Base-by-base conservation (phyloP, 2,888 invertebrate species). In the Andrena bucephala region DNA sequence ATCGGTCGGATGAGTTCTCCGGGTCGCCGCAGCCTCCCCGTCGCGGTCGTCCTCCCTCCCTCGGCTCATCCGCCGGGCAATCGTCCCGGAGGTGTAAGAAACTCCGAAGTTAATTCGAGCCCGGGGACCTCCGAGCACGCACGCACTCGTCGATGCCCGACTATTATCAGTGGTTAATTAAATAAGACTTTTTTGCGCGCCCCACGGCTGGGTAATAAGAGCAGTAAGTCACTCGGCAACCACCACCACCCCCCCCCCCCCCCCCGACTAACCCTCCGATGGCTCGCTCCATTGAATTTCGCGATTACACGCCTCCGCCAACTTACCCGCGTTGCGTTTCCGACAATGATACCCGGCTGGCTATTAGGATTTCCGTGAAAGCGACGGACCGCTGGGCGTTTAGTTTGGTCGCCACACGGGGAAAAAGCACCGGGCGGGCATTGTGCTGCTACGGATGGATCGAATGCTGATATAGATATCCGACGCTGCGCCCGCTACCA, bases 1-100 rank as follows among this genome's bases (percentile, higher is more conserved):
- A 92, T 91, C 89, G 84, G 88, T 81, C 73, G 80, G 88, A 91
- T 88, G 89, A 90, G 84, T 88, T 81, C 85, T 63, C 60, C 63
- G 52, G 62, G 50, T 31, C 29, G 57, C 65, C 20, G 27, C 54
- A 60, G 48, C 62, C 50, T 68, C 29, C 59, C 62, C 69, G 24
- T 65, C 70, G 52, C 67, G 42, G 52, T 78, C 62, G 54, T 57
- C 69, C 36, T 63, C 48, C 48, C 48, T 69, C 16, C 62, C 54
- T 27, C 63, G 68, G 27, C 73, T 33, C 66, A n/a, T 72, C 79
- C 13, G 27, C 52, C 31, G 54, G 59, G 7, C 52, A 67, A 69
- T 75, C 71, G 59, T 69, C 54, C 33, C 62, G 48, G 48, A 82
- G 82, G 82, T 82, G 81, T 79, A 87, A 87, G 82, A 88, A 79